Conservation (phyloP, 92 coral and sea anemone species). For the Meandrina meandrites region DNA sequence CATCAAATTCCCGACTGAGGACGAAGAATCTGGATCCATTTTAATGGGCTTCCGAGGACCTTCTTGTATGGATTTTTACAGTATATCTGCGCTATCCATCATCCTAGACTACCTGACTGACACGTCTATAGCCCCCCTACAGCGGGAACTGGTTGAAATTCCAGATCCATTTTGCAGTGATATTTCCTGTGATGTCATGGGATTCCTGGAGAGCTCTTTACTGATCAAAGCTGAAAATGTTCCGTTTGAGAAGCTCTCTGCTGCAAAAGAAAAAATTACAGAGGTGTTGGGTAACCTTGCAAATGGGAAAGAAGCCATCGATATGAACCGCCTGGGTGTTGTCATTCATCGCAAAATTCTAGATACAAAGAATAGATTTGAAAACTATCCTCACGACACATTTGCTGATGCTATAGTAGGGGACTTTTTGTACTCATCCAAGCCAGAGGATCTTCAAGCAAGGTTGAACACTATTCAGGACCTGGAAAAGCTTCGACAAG, state of each 20-base stretch:
- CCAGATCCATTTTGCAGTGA: constrained; percentile 94
- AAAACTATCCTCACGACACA: constrained; percentile 86
- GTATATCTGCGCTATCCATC: constrained; percentile 68
- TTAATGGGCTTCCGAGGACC: constrained; percentile 92
- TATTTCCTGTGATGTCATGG: constrained; percentile 70
- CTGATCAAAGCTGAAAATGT: constrained; percentile 86
- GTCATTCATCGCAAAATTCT: constrained; percentile 86
- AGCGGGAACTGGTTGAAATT: constrained; percentile 85
- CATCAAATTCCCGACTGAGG: constrained; percentile 91
- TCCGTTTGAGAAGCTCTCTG: constrained; percentile 73
- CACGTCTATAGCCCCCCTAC: constrained; percentile 93
- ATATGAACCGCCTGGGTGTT: constrained; percentile 87
- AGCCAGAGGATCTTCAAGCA: constrained; percentile 63
- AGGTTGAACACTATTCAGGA: constrained; percentile 67
- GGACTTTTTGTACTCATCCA: constrained; percentile 81
- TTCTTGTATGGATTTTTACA: constrained; percentile 66
- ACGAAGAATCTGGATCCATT: constrained; percentile 88
- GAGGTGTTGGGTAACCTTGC: constrained; percentile 74
- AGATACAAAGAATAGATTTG: constrained; percentile 83
- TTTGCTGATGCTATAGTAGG: constrained; percentile 83
- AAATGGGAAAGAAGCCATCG: constrained; percentile 67
- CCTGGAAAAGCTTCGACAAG: constrained; percentile 60
- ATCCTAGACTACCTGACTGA: constrained; percentile 89
- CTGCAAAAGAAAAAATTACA: constrained; percentile 73
- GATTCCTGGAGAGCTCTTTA: constrained; percentile 76